These are phyloP conservation scores for Elymnias hypermnestra DNA, from an alignment of 1,140 invertebrate species.

Conservation along the genomic window DNA sequence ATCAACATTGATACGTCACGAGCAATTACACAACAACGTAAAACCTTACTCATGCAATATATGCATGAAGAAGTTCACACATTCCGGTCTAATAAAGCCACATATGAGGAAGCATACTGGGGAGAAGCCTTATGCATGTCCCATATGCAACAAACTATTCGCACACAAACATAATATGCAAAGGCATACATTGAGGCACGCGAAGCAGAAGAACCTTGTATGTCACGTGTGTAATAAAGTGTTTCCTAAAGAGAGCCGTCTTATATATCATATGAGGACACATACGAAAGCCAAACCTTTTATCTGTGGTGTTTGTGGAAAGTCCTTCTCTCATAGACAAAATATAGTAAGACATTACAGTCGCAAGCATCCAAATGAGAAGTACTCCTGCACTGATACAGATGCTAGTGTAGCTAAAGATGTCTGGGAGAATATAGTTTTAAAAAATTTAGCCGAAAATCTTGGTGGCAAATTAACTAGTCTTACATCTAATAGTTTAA, in stretches of 20 bases:
- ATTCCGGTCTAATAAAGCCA: conserved; percentile 85
- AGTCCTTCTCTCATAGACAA: conserved; percentile 88
- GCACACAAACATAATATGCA: conserved; percentile 88
- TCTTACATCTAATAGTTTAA: too few species aligned
- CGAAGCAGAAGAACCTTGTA: conserved; percentile 87
- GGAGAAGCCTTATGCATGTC: conserved; percentile 92
- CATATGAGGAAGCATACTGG: conserved; percentile 90
- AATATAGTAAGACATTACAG: conserved; percentile 48
- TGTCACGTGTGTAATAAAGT: conserved; percentile 92
- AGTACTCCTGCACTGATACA: conserved; percentile 32
- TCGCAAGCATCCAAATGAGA: conserved; percentile 42
- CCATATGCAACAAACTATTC: conserved; percentile 88
- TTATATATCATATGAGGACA: conserved; percentile 88
- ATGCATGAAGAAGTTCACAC: conserved; percentile 84
- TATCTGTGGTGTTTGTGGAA: conserved; percentile 93
- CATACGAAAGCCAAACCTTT: conserved; percentile 90
- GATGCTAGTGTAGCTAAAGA: conserved; percentile 41
- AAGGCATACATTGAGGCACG: conserved; percentile 86
- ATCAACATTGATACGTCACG: conserved; percentile 39
- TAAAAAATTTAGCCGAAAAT: conserved; percentile 12
- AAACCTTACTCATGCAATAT: conserved; percentile 79
- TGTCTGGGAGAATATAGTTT: conserved; percentile 37
- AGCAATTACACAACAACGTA: conserved; percentile 43
- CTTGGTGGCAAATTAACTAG: too few species aligned
- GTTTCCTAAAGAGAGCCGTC: conserved; percentile 84